Evolutionary conservation across 2,113 vertebrate genomes (phyloP).

Genomic region (Sorex araneus): DNA sequence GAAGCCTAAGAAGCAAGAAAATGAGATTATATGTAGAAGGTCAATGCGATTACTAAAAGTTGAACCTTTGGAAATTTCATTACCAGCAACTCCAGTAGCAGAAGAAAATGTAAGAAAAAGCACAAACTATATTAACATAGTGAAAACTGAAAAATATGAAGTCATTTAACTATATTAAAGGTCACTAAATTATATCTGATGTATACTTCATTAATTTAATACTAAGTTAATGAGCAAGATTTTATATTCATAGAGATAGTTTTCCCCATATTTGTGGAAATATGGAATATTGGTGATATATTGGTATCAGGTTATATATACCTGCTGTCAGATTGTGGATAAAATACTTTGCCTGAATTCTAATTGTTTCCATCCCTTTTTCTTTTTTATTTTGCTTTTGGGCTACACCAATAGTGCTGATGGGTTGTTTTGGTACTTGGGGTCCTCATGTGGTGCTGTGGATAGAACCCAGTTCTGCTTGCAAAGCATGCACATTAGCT

Average conservation of each 20-base stretch:
- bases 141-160: constrained; percentile 49
- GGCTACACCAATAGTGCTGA: too few relatives aligned
- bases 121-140: neutral
- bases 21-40: constrained; percentile 76
- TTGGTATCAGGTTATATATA: neutral
- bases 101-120: constrained; percentile 85
- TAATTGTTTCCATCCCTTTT: too few relatives aligned
- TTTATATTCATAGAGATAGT: constrained; percentile 43
- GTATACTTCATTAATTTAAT: constrained; percentile 59
- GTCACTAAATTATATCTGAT: constrained; percentile 50
- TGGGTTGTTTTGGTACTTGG: too few relatives aligned
- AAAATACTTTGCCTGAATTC: neutral
- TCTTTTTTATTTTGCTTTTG: too few relatives aligned
- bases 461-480: too few relatives aligned
- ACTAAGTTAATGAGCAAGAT: constrained; percentile 41
- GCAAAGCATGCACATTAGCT: too few relatives aligned
- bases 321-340: neutral
- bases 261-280: neutral
- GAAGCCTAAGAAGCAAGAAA: constrained; percentile 84
- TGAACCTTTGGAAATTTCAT: neutral
- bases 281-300: too few relatives aligned
- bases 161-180: constrained; percentile 56
- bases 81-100: neutral
- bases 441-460: too few relatives aligned
- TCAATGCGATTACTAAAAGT: constrained; percentile 88